Percentiles rank a stretch among this genome's conserved stretches.
Conservation (phyloP, 2,888 invertebrate species). For the Zaprionus lineosus region DNA sequence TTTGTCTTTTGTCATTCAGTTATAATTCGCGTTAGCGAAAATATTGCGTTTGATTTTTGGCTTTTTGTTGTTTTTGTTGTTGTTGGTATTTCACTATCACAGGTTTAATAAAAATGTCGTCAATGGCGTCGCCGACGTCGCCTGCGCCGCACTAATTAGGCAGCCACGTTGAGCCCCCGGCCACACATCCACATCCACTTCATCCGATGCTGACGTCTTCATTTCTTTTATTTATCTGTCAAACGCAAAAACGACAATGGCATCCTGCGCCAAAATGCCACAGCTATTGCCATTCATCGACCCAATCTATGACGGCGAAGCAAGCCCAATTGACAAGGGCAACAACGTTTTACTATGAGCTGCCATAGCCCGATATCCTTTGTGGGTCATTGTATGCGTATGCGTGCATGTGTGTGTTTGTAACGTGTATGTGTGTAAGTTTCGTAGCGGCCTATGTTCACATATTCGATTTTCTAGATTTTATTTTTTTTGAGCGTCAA, state of each 20-base stretch:
- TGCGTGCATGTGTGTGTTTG: constrained; percentile 6
- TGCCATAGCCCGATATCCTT: constrained; percentile 54
- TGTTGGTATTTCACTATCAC: constrained; percentile 70
- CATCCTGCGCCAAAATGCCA: constrained; percentile 47
- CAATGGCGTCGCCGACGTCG: constrained; percentile 51
- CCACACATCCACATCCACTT: constrained; percentile 50
- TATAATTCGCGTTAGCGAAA: constrained; percentile 42
- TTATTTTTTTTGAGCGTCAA: constrained; percentile 6
- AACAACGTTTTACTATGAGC: constrained; percentile 44
- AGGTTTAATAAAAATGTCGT: constrained; percentile 66
- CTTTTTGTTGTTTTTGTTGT: constrained; percentile 38
- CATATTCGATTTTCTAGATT: constrained; percentile 35
- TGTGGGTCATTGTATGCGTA: constrained; percentile 56
- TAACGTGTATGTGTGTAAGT: constrained; percentile 13
- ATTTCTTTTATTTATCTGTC: constrained; percentile 58
- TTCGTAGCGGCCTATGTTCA: constrained; percentile 43
- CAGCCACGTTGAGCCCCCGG: constrained; percentile 48
- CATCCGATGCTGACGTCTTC: constrained; percentile 63
- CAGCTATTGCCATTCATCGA: constrained; percentile 55
- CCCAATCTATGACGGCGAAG: constrained; percentile 64
- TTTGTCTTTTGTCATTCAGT: constrained; percentile 36
- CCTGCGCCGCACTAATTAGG: constrained; percentile 54
- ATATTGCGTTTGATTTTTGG: constrained; percentile 68
- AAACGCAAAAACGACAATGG: constrained; percentile 52
- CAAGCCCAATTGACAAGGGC: constrained; percentile 57